Percentiles rank a stretch among this genome's conserved stretches.
Evolutionary conservation across 2,113 vertebrate genomes (phyloP).

Genomic region (Calonectris borealis): DNA sequence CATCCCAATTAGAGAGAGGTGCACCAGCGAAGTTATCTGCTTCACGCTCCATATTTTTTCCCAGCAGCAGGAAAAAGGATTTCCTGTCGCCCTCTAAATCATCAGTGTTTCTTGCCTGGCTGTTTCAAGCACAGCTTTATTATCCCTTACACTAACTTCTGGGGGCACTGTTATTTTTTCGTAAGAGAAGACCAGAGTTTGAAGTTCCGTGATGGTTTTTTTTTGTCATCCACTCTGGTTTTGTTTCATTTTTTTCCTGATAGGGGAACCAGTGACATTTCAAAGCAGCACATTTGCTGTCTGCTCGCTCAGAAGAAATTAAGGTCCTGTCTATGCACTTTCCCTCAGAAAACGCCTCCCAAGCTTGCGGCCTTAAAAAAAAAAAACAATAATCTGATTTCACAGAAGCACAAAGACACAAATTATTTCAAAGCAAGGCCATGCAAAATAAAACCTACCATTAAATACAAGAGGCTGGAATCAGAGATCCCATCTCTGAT

Average conservation of each 20-base stretch:
- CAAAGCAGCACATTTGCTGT: conserved; percentile 2
- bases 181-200: neutral
- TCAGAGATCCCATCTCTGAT: conserved; percentile 49
- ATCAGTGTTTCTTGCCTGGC: neutral
- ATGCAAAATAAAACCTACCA: conserved; percentile 28
- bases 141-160: conserved; percentile 41
- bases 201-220: neutral
- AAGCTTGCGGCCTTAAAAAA: neutral
- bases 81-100: conserved; percentile 22
- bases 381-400: neutral
- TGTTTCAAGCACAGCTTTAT: conserved; percentile 31
- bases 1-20: conserved; percentile 17
- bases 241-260: neutral
- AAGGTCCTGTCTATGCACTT: conserved; percentile 3
- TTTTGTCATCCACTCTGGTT: neutral
- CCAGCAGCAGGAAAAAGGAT: conserved; percentile 36
- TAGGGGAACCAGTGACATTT: conserved; percentile 28
- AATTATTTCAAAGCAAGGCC: conserved; percentile 24
- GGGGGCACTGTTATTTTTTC: neutral
- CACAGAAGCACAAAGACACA: conserved; percentile 32
- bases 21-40: neutral
- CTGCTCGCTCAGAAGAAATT: neutral
- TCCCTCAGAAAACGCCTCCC: conserved; percentile 17
- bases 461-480: conserved; percentile 2
- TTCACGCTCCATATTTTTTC: neutral